Percentiles rank a stretch among this genome's conserved stretches.
Conservation (phyloP, 2,888 invertebrate genomes). For the Agonopterix arenella region DNA sequence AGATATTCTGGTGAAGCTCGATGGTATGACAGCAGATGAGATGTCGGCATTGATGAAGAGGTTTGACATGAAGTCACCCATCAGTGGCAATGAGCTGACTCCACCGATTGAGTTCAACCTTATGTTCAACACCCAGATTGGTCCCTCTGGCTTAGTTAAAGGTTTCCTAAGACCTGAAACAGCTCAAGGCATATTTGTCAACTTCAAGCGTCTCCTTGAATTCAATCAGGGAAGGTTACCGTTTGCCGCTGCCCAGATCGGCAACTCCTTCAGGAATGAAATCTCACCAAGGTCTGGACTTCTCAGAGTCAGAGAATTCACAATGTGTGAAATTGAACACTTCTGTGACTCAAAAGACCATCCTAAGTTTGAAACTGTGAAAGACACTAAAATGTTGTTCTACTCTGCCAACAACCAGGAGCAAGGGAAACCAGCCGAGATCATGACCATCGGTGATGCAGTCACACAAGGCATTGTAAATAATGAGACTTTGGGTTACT, state of each 20-base stretch:
- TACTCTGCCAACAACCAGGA: conserved; percentile 98
- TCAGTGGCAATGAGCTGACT: conserved; percentile 95
- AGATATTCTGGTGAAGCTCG: conserved; percentile 88
- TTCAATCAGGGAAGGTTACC: conserved; percentile 98
- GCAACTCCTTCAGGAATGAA: conserved; percentile 98
- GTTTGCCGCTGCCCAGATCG: conserved; percentile 99
- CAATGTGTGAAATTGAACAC: conserved; percentile 99
- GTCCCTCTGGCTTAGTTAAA: conserved; percentile 95
- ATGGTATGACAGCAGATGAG: conserved; percentile 94
- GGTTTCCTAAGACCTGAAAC: conserved; percentile 98
- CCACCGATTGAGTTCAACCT: conserved; percentile 99
- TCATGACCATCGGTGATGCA: conserved; percentile 90
- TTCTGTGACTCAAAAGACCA: conserved; percentile 98
- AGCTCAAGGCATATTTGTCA: conserved; percentile 99
- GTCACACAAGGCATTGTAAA: conserved; percentile 91
- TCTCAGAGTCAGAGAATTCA: conserved; percentile 97
- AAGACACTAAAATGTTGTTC: conserved; percentile 85
- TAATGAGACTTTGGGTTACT: conserved; percentile 98
- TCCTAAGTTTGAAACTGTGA: conserved; percentile 90
- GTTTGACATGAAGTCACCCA: conserved; percentile 95
- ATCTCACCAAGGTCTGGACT: conserved; percentile 98
- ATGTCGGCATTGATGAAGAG: conserved; percentile 91
- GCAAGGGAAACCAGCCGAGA: conserved; percentile 93
- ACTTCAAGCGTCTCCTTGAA: conserved; percentile 97
- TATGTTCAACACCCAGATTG: conserved; percentile 99